A percentile compares a stretch with the other conserved stretches of the same genome.
These are phyloP conservation scores for Melanargia galathea DNA, from an alignment of 2,888 invertebrate species.

Conservation along the genomic window DNA sequence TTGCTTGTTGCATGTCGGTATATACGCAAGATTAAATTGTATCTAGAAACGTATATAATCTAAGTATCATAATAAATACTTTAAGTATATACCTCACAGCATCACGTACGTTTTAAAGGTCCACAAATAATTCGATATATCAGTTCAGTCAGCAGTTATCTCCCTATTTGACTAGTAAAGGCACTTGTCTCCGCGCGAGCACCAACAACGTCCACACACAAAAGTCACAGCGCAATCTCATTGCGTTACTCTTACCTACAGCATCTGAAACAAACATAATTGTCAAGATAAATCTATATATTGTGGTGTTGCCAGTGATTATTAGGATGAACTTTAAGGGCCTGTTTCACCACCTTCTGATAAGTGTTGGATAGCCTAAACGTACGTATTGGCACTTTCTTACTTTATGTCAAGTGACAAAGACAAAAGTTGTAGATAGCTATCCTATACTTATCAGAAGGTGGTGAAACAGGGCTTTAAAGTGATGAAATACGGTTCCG, in stretches of 20 bases:
- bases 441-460: too few relatives aligned
- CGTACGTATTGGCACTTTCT: too few relatives aligned
- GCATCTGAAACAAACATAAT: constrained; percentile 57
- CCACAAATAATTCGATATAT: constrained; percentile 21
- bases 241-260: constrained; percentile 56
- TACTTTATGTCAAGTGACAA: too few relatives aligned
- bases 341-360: too few relatives aligned
- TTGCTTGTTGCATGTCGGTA: too few relatives aligned
- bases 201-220: constrained; percentile 61
- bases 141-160: constrained; percentile 37
- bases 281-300: neutral
- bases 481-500: too few relatives aligned
- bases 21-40: neutral
- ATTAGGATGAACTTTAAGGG: too few relatives aligned
- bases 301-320: too few relatives aligned
- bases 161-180: constrained; percentile 52
- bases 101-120: constrained; percentile 27
- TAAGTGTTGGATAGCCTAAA: too few relatives aligned
- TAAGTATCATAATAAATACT: too few relatives aligned
- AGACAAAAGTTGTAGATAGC: too few relatives aligned
- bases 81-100: constrained; percentile 34
- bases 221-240: constrained; percentile 50
- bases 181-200: constrained; percentile 63
- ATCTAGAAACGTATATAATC: constrained; percentile 12
- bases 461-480: too few relatives aligned